phyloP scores from a whole-genome alignment of 2,113 vertebrate species.

The Campylomormyrus numenius region DNA sequence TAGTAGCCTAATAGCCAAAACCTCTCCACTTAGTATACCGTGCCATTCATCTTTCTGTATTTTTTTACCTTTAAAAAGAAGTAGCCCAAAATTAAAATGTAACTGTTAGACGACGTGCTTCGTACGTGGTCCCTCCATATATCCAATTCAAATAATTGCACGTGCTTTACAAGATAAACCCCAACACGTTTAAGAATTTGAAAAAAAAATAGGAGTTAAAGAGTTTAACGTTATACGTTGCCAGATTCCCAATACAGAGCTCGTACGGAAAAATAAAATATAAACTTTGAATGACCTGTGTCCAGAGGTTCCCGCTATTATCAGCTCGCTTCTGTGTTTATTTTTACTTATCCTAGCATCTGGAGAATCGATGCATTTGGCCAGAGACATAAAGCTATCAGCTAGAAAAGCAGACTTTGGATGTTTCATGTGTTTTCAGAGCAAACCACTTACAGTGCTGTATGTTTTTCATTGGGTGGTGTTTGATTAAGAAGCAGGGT shows the following conservation, averaged over 20 bases:
- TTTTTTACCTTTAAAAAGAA: background rate
- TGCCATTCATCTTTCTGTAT: background rate
- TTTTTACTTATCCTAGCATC: background rate
- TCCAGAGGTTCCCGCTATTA: background rate
- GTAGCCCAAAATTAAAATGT: background rate
- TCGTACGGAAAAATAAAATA: background rate
- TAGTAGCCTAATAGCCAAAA: background rate
- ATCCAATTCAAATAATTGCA: background rate
- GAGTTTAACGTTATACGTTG: background rate
- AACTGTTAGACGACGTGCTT: background rate
- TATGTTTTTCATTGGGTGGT: background rate
- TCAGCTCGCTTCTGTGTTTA: background rate
- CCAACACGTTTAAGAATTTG: background rate
- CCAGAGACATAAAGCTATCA: background rate
- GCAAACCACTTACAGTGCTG: background rate
- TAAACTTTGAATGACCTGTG: background rate
- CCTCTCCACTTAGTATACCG: background rate
- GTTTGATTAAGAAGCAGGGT: background rate
- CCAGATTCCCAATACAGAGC: background rate
- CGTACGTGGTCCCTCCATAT: background rate
- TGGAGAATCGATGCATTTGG: background rate
- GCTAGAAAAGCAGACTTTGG: background rate
- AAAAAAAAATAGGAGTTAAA: background rate
- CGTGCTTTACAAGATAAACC: background rate
- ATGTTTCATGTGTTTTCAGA: background rate